Evolutionary conservation across 2,888 invertebrate genomes (phyloP), one percentile per base, ranked within the genome.

Genomic region (Machimus atricapillus): DNA sequence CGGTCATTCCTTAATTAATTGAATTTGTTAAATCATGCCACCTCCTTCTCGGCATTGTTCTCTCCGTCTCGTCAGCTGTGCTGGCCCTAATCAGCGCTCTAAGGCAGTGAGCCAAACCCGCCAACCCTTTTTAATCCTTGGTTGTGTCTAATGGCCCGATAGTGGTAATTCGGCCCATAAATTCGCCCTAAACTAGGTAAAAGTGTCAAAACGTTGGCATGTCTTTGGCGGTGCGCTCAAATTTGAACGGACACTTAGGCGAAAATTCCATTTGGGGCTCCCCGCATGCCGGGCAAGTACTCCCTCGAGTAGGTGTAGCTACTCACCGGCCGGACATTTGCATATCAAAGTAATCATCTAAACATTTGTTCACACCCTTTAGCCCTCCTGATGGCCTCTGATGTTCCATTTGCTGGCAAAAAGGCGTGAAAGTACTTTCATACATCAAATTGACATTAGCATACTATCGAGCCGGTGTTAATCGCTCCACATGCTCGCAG

Each of bases 321-420:
- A 46, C 58, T 76, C 76, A 85, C 85, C 76, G 74, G 27, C 76
- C 43, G 74, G 76, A 43, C 73, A 85, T 85, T 85, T 85, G 85
- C 85, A 85, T 85, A 85, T 85, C 85, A 85, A 85, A 85, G 85
- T 76, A 73, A 85, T 85, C 85, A 85, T 85, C 85, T 85, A 85
- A 85, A 76, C 85, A 85, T 85, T 85, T 85, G 85, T 76, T 85
- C 76, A 85, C 85, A 85, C 85, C 85, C 76, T 85, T 73, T 46
- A 74, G 85, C 85, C 85, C 73, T 76, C 23, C 46, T 73, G 46
- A 74, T 74, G 73, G 76, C 43, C 73, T 85, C 85, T 46, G 73
- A 46, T 74, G 85, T 73, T 74, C 85, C 85, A 85, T 85, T 85
- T 74, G 85, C 31, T 23, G 31, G 74, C 74, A 76, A 85, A 85